Percentiles rank a stretch among this genome's conserved stretches.
phyloP scores from a whole-genome alignment of 2,113 vertebrate genomes.

The Charadrius vociferus region DNA sequence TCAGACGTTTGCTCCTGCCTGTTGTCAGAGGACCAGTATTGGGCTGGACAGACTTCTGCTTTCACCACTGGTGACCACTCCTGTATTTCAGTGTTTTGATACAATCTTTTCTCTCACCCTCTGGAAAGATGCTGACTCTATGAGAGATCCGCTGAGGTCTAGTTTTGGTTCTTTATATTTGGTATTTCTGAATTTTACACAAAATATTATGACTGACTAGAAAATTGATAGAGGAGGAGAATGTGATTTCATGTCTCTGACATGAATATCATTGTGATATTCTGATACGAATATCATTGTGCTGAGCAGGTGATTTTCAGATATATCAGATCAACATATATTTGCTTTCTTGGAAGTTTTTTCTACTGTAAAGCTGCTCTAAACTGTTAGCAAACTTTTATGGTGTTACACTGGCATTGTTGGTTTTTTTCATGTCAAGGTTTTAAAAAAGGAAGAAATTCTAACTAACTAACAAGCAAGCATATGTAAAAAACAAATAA shows the following conservation, averaged over 20 bases:
- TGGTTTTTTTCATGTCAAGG: neutral
- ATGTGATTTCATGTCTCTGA: neutral
- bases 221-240: neutral
- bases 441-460: neutral
- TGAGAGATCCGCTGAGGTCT: neutral
- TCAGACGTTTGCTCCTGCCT: neutral
- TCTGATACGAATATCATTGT: neutral
- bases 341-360: neutral
- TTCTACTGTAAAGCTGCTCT: neutral
- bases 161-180: neutral
- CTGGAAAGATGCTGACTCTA: neutral
- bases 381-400: neutral
- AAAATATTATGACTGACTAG: neutral
- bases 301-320: neutral
- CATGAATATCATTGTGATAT: neutral
- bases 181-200: neutral
- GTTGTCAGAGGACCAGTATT: neutral
- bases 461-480: neutral
- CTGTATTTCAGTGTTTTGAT: neutral
- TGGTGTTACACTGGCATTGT: neutral
- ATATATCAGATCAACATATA: neutral
- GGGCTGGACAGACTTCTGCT: neutral
- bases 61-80: neutral
- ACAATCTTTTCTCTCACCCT: neutral
- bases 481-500: fast-evolving